Evolutionary conservation across 2,888 invertebrate species (phyloP).

Genomic region (Sarcophaga caerulescens): DNA sequence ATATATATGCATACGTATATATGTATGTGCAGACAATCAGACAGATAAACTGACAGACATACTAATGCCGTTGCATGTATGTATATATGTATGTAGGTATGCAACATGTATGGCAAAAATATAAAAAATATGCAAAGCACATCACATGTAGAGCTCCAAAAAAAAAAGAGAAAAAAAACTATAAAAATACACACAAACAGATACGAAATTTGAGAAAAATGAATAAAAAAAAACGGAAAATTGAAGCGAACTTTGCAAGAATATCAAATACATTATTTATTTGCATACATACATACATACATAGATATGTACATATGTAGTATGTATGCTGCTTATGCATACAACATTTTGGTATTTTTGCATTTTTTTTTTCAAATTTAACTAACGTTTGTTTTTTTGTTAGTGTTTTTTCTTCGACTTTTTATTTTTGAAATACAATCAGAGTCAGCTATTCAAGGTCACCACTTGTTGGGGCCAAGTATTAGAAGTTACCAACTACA

Average conservation of each 20-base stretch:
- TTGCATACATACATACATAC: not conserved
- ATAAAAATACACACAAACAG: not conserved
- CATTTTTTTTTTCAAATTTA: constrained; percentile 1
- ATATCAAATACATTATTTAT: constrained; percentile 45
- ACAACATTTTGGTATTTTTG: not conserved
- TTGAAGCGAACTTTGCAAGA: constrained; percentile 35
- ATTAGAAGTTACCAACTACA: constrained; percentile 54
- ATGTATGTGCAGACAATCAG: not conserved
- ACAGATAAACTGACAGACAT: not conserved
- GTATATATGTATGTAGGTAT: not conserved
- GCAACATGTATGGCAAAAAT: constrained; percentile 5
- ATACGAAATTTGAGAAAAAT: constrained; percentile 8
- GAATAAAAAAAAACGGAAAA: not conserved
- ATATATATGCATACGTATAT: not conserved
- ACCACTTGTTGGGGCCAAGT: constrained; percentile 60
- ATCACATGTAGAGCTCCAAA: constrained; percentile 57
- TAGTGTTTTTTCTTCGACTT: not conserved
- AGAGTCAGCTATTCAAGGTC: constrained; percentile 60
- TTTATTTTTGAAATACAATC: constrained; percentile 21
- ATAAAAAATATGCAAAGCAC: constrained; percentile 61
- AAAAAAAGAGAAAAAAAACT: not conserved
- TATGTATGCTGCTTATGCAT: not conserved
- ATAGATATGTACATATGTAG: not conserved
- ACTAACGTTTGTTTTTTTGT: not conserved
- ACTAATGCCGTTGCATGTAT: not conserved